Conservation (phyloP, 37 sponge, comb jelly and placozoan species). For the Ephydatia muelleri region DNA sequence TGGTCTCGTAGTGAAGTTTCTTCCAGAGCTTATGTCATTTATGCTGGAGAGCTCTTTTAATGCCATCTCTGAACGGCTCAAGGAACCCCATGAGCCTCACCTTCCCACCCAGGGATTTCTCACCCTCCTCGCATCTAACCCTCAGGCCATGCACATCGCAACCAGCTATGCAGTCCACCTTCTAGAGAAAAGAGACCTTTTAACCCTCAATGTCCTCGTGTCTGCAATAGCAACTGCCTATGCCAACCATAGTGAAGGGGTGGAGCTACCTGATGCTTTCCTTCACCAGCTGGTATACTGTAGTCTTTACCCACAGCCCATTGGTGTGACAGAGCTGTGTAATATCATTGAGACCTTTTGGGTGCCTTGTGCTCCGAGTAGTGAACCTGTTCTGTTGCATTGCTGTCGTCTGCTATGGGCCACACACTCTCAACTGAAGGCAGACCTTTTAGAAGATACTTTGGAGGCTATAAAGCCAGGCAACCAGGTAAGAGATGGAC, state of each 20-base stretch:
- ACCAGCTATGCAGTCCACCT: conserved; percentile 54
- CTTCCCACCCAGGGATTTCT: conserved; percentile 28
- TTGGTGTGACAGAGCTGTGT: conserved; percentile 29
- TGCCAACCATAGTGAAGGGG: neutral
- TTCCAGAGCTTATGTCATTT: conserved; percentile 69
- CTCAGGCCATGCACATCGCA: conserved; percentile 49
- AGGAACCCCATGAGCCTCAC: conserved; percentile 40
- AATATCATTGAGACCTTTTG: conserved; percentile 61
- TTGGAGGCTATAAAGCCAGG: conserved; percentile 44
- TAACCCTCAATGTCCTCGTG: conserved; percentile 38
- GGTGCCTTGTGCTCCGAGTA: conserved; percentile 52
- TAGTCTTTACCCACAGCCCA: neutral
- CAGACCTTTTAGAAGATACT: conserved; percentile 33
- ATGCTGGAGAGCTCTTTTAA: conserved; percentile 59
- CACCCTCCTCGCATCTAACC: conserved; percentile 22
- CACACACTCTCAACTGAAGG: conserved; percentile 21
- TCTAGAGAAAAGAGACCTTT: conserved; percentile 57
- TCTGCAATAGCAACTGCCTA: conserved; percentile 52
- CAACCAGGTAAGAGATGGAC: conserved; percentile 38
- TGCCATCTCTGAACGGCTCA: conserved; percentile 33
- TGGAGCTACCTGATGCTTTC: conserved; percentile 61
- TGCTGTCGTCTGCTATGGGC: conserved; percentile 58
- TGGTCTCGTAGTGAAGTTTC: conserved; percentile 56
- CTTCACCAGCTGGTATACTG: conserved; percentile 55
- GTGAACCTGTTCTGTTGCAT: conserved; percentile 58